Evolutionary conservation across 2,797 vertebrate genomes (phyloP), one percentile per base, ranked within the genome.

Genomic region (Sphaeramia orbicularis): DNA sequence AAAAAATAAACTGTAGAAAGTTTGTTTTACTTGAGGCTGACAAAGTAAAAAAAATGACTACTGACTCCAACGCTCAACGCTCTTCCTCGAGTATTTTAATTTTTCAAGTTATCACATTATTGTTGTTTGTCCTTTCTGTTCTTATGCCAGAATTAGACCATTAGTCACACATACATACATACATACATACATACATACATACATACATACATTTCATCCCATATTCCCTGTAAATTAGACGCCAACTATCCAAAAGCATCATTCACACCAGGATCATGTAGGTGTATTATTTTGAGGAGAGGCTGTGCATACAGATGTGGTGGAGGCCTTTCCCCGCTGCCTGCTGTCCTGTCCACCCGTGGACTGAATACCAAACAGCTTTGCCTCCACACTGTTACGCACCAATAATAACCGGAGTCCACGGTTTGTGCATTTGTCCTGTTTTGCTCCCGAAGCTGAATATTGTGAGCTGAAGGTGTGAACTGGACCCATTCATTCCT

Each of bases 331-430:
- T 63, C 70, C 47, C 64, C 62, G 61, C 62, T 77, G 66, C 35
- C 43, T 66, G 63, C 49, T 69, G 38, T 14, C 8, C 30, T 47
- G 58, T 82, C 60, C 52, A 65, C 35, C 53, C 76, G 80, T 90
- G 84, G 71, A 40, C 71, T 57, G 88, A 86, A 87, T 92, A 48
- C 79, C 61, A 90, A 91, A 65, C 0, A 73, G 53, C 69, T 10
- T 52, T 14, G 37, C 65, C 9, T 64, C 57, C 44, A 66, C 49
- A 16, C 40, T 43, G 69, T 47, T 79, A 60, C 49, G 57, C 71
- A 65, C 57, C 37, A 43, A 40, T 61, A 18, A 58, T 57, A 50
- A 60, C 43, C 43, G 30, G 35, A 72, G 52, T 38, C 53, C 21
- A 53, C 53, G 10, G 30, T 42, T 11, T 36, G 66, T 41, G 6